Evolutionary conservation across 37 sponge, comb jelly and placozoan species (phyloP).

Genomic region (Halichondria panicea): DNA sequence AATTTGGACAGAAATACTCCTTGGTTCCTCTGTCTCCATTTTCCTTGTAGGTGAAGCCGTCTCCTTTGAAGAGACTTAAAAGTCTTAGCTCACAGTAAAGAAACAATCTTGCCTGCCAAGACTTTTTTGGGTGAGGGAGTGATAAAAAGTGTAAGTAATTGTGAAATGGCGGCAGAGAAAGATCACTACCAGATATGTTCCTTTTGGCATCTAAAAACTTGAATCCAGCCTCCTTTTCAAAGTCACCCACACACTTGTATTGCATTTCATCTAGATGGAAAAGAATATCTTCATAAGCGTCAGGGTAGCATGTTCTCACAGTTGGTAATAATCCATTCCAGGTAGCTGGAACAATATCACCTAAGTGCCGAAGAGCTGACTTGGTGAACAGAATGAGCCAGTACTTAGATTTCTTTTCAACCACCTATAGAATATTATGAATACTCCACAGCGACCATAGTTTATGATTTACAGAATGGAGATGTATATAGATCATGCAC

Average conservation of each 20-base stretch:
- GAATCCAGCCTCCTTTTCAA: slow-evolving; percentile 57
- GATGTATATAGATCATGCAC: not conserved
- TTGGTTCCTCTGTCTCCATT: not conserved
- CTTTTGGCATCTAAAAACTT: slow-evolving; percentile 39
- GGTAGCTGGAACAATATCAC: slow-evolving; percentile 41
- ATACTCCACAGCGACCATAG: not conserved
- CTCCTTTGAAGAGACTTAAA: slow-evolving; percentile 56
- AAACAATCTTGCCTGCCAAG: slow-evolving; percentile 69
- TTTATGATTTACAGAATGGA: not conserved
- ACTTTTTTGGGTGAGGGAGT: slow-evolving; percentile 34
- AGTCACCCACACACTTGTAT: not conserved
- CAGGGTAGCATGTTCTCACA: slow-evolving; percentile 22
- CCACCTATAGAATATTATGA: slow-evolving; percentile 21
- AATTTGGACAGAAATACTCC: slow-evolving; percentile 41
- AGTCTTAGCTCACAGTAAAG: slow-evolving; percentile 72
- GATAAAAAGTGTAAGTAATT: slow-evolving; percentile 39
- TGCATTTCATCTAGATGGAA: slow-evolving; percentile 11
- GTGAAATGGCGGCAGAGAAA: slow-evolving; percentile 27
- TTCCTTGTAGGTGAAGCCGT: slow-evolving; percentile 47
- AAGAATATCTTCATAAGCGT: slow-evolving; percentile 20
- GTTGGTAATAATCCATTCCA: slow-evolving; percentile 56
- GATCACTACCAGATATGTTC: not conserved
- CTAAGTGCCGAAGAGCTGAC: not conserved
- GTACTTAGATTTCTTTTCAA: slow-evolving; percentile 22
- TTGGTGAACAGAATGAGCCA: slow-evolving; percentile 56